Conservation (phyloP, 2,888 invertebrate species). For the Arenicola marina region DNA sequence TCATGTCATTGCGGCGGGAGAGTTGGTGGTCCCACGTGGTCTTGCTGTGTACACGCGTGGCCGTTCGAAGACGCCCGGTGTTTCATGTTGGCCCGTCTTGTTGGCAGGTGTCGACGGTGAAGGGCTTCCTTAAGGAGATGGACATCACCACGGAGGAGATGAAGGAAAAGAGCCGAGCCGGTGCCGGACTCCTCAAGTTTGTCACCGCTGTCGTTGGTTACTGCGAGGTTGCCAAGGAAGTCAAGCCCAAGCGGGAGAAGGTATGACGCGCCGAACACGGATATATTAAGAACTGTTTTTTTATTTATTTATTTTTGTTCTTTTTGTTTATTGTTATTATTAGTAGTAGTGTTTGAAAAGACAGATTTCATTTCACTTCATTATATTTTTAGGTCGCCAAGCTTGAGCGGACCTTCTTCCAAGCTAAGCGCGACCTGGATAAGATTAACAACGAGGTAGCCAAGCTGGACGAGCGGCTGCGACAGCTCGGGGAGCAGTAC, state of each 20-base stretch:
- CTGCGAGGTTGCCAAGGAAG: slow-evolving; percentile 83
- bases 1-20: too few species aligned
- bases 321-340: too few species aligned
- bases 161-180: slow-evolving; percentile 82
- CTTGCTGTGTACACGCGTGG: not conserved
- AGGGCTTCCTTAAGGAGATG: slow-evolving; percentile 59
- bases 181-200: slow-evolving; percentile 82
- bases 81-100: too few species aligned
- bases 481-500: slow-evolving; percentile 75
- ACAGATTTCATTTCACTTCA: not conserved
- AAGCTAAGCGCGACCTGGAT: slow-evolving; percentile 68
- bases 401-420: slow-evolving; percentile 70
- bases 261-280: slow-evolving; percentile 31
- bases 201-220: slow-evolving; percentile 87
- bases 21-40: too few species aligned
- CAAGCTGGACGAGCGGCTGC: slow-evolving; percentile 73
- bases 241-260: slow-evolving; percentile 70
- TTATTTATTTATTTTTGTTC: not conserved
- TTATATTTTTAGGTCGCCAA: slow-evolving; percentile 70
- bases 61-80: not conserved
- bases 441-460: slow-evolving; percentile 77
- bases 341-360: too few species aligned
- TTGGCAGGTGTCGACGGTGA: slow-evolving; percentile 18
- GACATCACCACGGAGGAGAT: slow-evolving; percentile 73
- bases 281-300: not conserved